Evolutionary conservation across 2,797 vertebrate genomes (phyloP), one percentile per base, ranked within the genome.

Genomic region (Cynodonichthys magdalenae): DNA sequence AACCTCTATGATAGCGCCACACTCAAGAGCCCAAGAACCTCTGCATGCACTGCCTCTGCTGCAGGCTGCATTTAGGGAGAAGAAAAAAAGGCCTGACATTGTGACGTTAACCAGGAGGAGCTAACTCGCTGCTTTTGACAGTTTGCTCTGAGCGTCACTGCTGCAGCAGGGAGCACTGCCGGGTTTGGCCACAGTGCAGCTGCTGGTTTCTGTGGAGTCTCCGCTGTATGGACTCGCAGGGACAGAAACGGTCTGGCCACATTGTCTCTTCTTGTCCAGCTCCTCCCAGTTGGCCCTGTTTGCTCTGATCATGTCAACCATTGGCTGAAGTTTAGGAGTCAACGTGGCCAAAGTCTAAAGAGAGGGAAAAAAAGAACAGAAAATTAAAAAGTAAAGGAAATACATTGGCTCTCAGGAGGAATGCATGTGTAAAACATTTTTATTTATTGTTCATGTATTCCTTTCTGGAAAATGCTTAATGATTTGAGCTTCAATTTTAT

Each of bases 221-320:
- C 67, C 70, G 4, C 73, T 64, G 56, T 79, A 73, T 60, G 75
- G 80, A 61, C 82, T 80, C 0, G 75, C 51, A 6, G 86, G 76
- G 1, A 69, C 75, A 11, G 89, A 71, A 4, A 74, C 52, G 0
- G 82, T 88, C 29, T 94, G 92, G 71, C 88, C 82, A 15, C 77
- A 84, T 67, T 94, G 94, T 87, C 93, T 90, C 84, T 94, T 94
- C 81, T 83, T 92, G 90, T 99, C 95, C 79, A 98, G 76, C 66
- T 98, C 96, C 75, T 97, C 95, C 97, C 98, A 99, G 72, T 95
- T 96, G 67, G 78, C 89, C 86, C 96, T 94, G 59, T 99, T 99
- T 11, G 85, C 93, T 77, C 88, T 87, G 86, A 99, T 94, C 0
- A 95, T 95, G 75, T 99, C 96, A 74, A 99, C 81, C 96, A 99